Conservation (phyloP, 2,888 invertebrate genomes). For the Heteromyza rotundicornis region DNA sequence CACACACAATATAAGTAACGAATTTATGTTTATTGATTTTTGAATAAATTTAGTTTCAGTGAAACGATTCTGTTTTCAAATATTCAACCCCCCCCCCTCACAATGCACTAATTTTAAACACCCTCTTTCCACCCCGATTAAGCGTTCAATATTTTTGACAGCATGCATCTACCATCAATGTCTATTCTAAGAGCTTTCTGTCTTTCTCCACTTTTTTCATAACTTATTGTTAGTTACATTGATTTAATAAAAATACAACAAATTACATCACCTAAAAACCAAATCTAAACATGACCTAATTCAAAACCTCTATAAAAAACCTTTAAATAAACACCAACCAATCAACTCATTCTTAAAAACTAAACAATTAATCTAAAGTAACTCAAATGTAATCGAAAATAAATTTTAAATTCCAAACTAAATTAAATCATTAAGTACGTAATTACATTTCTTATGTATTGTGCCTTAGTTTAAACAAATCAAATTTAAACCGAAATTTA, state of each 20-base stretch:
- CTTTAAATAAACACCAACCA: conserved; percentile 16
- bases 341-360: conserved; percentile 16
- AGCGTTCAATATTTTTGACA: conserved; percentile 53
- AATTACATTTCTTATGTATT: too few species aligned
- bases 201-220: conserved; percentile 23
- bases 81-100: too few species aligned
- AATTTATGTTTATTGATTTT: background rate
- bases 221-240: conserved; percentile 20
- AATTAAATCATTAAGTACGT: too few species aligned
- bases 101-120: conserved; percentile 28
- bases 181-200: conserved; percentile 45
- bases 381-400: too few species aligned
- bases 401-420: background rate
- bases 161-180: conserved; percentile 56
- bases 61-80: conserved; percentile 39
- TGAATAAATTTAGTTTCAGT: conserved; percentile 42
- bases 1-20: background rate
- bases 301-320: conserved; percentile 38
- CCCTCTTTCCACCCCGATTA: conserved; percentile 40
- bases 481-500: conserved; percentile 20
- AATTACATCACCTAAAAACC: too few species aligned
- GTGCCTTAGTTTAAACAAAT: too few species aligned
- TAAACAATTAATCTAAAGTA: too few species aligned
- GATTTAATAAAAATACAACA: conserved; percentile 17
- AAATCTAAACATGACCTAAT: conserved; percentile 35